Percentiles rank a stretch among this genome's conserved stretches.
phyloP scores from a whole-genome alignment of 2,888 invertebrate genomes.

The Caenorhabditis auriculariae region DNA sequence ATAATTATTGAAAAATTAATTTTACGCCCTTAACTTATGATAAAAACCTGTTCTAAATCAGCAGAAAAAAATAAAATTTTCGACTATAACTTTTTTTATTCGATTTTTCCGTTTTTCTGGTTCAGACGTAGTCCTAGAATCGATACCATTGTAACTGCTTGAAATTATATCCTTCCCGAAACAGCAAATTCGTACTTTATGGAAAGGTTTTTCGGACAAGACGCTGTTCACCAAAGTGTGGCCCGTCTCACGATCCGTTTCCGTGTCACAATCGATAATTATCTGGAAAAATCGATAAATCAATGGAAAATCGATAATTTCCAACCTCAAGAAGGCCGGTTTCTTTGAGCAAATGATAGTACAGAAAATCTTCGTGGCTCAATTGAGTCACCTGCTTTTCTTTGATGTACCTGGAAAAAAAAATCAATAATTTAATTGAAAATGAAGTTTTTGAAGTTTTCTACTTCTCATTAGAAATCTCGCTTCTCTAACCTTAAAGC shows the following conservation, averaged over 20 bases:
- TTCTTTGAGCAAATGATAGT: conserved; percentile 68
- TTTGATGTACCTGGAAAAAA: conserved; percentile 80
- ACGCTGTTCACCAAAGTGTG: conserved; percentile 19
- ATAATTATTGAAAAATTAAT: too few relatives aligned
- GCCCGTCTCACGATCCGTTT: conserved; percentile 8
- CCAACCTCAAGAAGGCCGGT: conserved; percentile 24
- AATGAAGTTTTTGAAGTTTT: too few relatives aligned
- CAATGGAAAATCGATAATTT: not conserved
- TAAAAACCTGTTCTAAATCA: not conserved
- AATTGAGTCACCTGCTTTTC: conserved; percentile 89
- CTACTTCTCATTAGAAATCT: too few relatives aligned
- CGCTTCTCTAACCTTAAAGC: too few relatives aligned
- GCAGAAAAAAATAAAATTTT: not conserved
- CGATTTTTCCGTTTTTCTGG: not conserved
- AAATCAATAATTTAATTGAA: not conserved
- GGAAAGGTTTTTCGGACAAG: conserved; percentile 23
- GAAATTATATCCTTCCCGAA: not conserved
- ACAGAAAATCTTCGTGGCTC: conserved; percentile 85
- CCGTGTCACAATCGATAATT: conserved; percentile 18
- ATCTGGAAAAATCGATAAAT: not conserved
- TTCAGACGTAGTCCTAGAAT: not conserved
- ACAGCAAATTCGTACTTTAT: conserved; percentile 6
- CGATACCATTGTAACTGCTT: not conserved
- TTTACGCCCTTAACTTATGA: too few relatives aligned
- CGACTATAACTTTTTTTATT: too few relatives aligned